Percentiles rank a stretch among this genome's conserved stretches.
phyloP scores from a whole-genome alignment of 2,797 vertebrate species.

The Podarcis siculus region DNA sequence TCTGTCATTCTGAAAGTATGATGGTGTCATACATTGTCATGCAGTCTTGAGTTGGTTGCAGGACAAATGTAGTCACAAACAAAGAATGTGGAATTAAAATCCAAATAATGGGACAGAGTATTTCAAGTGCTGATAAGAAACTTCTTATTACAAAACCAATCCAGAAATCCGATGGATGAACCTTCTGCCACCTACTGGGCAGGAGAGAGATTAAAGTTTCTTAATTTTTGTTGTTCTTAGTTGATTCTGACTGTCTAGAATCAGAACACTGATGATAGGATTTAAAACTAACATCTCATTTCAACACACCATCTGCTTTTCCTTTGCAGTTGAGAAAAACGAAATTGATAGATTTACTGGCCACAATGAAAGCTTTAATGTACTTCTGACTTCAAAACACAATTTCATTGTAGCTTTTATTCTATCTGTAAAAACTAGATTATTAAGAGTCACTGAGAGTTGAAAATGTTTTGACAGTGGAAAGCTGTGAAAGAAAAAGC shows the following conservation, averaged over 20 bases:
- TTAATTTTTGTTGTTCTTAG: background rate
- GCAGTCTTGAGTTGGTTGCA: background rate
- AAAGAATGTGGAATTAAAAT: background rate
- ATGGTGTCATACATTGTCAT: background rate
- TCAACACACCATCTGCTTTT: background rate
- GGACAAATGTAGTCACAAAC: background rate
- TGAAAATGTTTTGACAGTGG: background rate
- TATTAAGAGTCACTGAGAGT: background rate
- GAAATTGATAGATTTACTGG: background rate
- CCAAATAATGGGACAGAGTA: background rate
- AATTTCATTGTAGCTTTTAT: background rate
- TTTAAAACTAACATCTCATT: background rate
- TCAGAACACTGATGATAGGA: background rate
- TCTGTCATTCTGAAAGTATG: rapidly evolving
- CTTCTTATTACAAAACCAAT: background rate
- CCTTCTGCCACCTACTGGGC: constrained; percentile 53
- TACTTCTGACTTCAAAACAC: background rate
- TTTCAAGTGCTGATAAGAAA: background rate
- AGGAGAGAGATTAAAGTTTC: background rate
- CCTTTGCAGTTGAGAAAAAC: background rate
- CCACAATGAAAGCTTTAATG: background rate
- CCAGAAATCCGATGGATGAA: background rate
- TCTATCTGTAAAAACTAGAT: background rate
- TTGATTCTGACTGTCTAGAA: background rate
- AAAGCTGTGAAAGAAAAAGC: background rate